Evolutionary conservation across 92 coral and sea anemone genomes (phyloP), one percentile per base, ranked within the genome.

Genomic region (Bergia sp.): DNA sequence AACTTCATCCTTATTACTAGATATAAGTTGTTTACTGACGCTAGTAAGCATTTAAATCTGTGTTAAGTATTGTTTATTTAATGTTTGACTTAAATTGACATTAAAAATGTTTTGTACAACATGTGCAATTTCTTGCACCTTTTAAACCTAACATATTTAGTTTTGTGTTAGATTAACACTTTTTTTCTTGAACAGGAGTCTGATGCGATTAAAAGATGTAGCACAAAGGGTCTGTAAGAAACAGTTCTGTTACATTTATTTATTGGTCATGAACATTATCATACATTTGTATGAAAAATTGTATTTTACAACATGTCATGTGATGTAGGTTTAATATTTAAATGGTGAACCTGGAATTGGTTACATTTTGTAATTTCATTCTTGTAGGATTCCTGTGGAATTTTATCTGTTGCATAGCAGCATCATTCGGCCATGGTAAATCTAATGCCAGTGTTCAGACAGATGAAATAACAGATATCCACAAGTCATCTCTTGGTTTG

Each of bases 381-480:
- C 29, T 38, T 20, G 23, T 73, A 89, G 92, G 94, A 42, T 92
- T 92, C 86, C 73, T 92, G 72, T 92, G 92, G 94, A 88, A 86
- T 40, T 86, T 92, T 41, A 72, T 92, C 2, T 75, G 80, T 16
- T 47, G 65, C 78, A 43, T 89, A 42, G 89, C 92, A 1, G 44
- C 89, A 39, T 45, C 72, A 3, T 57, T 37, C 64, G 89, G 92
- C n/a, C 88, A 92, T 66, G 50, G 73, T 4, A 86, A 81, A 77
- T 82, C 88, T 40, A 87, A 84, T 57, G 81, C 89, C 57, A 43
- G 85, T 64, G 78, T 82, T 13, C 94, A 92, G 73, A 92, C 94
- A 86, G 94, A 92, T 5, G 91, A 82, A 3, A 47, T 40, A 85
- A 57, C 69, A 71, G 83, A 86, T 80, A n/a, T 76, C 2, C 49